Evolutionary conservation across 2,888 invertebrate genomes (phyloP).

Genomic region (Mesoligia furuncula): DNA sequence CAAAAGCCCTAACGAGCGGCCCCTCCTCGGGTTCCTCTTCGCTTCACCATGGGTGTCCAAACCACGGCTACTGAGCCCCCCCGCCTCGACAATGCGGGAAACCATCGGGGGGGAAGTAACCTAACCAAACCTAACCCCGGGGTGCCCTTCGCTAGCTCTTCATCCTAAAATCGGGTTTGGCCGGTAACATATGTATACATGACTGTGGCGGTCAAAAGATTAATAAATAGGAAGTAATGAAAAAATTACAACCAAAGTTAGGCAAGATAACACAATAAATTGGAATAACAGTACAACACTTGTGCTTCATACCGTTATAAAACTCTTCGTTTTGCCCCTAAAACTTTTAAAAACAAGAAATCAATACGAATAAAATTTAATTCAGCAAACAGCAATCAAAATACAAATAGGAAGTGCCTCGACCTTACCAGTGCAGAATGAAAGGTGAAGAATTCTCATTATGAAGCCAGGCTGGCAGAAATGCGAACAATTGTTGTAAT

Average conservation of each 20-base stretch:
- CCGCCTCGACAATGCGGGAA: no score
- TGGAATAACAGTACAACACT: not conserved
- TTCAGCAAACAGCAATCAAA: conserved; percentile 33
- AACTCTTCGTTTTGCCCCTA: not conserved
- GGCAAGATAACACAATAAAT: not conserved
- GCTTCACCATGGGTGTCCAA: no score
- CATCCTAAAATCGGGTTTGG: no score
- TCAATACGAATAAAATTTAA: conserved; percentile 35
- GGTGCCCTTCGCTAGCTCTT: no score
- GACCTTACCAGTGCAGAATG: conserved; percentile 47
- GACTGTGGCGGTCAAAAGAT: no score
- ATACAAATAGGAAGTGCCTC: conserved; percentile 46
- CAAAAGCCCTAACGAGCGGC: no score
- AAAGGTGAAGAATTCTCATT: conserved; percentile 79
- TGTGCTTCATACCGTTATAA: not conserved
- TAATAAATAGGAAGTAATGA: not conserved
- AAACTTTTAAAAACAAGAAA: conserved; percentile 12
- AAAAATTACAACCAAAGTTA: not conserved
- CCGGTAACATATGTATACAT: no score
- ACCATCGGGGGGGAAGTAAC: no score
- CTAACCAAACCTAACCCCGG: no score
- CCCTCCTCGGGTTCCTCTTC: no score
- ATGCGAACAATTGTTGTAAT: conserved; percentile 77
- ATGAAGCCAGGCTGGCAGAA: conserved; percentile 66
- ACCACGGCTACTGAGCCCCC: no score